A percentile compares a stretch with the other conserved stretches of the same genome.
Evolutionary conservation across 2,888 invertebrate species (phyloP).

Genomic region (Euspilapteryx auroguttella): DNA sequence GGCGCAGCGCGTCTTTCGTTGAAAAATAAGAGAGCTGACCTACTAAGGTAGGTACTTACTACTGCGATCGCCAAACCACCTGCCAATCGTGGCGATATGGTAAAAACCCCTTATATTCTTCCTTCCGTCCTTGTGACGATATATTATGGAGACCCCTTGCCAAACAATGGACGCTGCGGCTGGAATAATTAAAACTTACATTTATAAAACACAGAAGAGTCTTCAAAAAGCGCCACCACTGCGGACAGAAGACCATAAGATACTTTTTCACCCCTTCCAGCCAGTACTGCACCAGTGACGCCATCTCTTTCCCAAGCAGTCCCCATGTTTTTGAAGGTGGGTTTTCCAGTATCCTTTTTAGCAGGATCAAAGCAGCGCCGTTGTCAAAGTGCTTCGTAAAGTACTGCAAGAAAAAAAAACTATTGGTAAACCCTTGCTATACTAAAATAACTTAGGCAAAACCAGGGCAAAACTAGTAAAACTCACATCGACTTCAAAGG

Average conservation of each 20-base stretch:
- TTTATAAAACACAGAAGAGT: slow-evolving; percentile 22
- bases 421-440: no score
- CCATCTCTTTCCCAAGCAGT: slow-evolving; percentile 24
- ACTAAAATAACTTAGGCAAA: background rate
- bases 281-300: slow-evolving; percentile 30
- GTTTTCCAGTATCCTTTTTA: slow-evolving; percentile 19
- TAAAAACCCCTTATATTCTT: no score
- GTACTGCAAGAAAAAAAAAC: no score
- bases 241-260: slow-evolving; percentile 18
- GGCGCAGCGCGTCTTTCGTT: no score
- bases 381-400: slow-evolving; percentile 27
- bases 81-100: no score
- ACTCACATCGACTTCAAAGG: slow-evolving; percentile 33
- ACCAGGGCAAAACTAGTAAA: background rate
- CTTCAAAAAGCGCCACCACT: slow-evolving; percentile 36
- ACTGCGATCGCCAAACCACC: no score
- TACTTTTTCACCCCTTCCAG: slow-evolving; percentile 27
- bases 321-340: slow-evolving; percentile 31
- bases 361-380: slow-evolving; percentile 26
- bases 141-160: no score
- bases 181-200: slow-evolving; percentile 15
- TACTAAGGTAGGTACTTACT: no score
- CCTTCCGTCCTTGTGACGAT: no score
- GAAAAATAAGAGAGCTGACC: no score
- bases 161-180: no score